phyloP scores from a whole-genome alignment of 2,888 invertebrate species.

The Nemapogon koenigi region DNA sequence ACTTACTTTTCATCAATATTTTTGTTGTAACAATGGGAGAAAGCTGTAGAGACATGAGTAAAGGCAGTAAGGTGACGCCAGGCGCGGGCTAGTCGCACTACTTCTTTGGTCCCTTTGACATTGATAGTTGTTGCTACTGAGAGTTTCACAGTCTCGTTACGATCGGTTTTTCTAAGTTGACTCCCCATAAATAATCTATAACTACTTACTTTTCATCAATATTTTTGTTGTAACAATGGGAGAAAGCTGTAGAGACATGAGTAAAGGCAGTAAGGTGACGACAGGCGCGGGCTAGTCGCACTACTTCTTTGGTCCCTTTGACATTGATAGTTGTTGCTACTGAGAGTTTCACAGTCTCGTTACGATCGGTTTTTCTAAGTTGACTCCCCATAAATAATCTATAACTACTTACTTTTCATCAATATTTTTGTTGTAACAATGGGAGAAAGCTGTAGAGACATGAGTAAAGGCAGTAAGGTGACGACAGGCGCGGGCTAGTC shows the following conservation, averaged over 20 bases:
- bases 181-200: no score
- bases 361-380: no score
- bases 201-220: slow-evolving; percentile 69
- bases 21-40: slow-evolving; percentile 76
- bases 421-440: slow-evolving; percentile 77
- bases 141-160: no score
- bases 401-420: slow-evolving; percentile 64
- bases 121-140: no score
- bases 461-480: slow-evolving; percentile 68
- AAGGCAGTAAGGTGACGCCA: slow-evolving; percentile 73
- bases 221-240: slow-evolving; percentile 78
- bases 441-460: slow-evolving; percentile 61
- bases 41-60: slow-evolving; percentile 50
- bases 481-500: slow-evolving; percentile 73
- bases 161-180: no score
- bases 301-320: no score
- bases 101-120: no score
- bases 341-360: no score
- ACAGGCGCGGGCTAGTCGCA: slow-evolving; percentile 76
- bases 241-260: slow-evolving; percentile 53
- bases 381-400: no score
- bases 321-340: no score
- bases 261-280: slow-evolving; percentile 68
- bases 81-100: slow-evolving; percentile 71
- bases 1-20: slow-evolving; percentile 72